Evolutionary conservation across 2,797 vertebrate species (phyloP).

Genomic region (Poecilia gillii): DNA sequence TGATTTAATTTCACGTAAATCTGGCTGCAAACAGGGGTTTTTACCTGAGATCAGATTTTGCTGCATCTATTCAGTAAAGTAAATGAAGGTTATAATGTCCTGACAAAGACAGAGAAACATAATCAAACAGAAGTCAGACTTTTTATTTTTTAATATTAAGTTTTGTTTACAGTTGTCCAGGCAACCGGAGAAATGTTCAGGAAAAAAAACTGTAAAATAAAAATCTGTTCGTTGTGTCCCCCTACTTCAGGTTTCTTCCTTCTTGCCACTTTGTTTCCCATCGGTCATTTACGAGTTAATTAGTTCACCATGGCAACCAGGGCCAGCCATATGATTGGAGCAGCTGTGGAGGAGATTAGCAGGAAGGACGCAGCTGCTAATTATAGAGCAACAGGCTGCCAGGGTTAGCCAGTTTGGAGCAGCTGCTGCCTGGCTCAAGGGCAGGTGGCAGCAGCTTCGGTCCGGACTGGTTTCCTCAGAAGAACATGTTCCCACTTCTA

Average conservation of each 20-base stretch:
- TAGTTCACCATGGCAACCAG: constrained; percentile 41
- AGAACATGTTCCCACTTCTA: neutral
- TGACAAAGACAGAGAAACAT: neutral
- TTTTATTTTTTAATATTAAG: neutral
- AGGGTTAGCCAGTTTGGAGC: constrained; percentile 11
- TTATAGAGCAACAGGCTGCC: constrained; percentile 47
- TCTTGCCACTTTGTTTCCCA: neutral
- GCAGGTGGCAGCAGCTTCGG: constrained; percentile 21
- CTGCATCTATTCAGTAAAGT: neutral
- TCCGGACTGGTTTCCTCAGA: neutral
- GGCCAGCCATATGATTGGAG: constrained; percentile 56
- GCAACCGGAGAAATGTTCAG: too few species aligned
- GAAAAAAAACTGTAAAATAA: neutral
- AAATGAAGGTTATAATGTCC: neutral
- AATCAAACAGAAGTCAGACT: neutral
- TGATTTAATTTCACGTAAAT: too few species aligned
- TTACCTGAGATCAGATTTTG: neutral
- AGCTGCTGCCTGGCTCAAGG: constrained; percentile 46
- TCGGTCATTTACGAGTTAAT: constrained; percentile 40
- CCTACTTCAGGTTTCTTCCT: neutral
- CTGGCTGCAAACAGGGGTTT: neutral
- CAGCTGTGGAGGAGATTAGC: constrained; percentile 50
- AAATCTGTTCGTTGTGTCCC: neutral
- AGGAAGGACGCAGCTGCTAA: constrained; percentile 50
- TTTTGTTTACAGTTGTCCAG: neutral